Conservation (phyloP, 2,797 vertebrate genomes). For the Xenops minutus region DNA sequence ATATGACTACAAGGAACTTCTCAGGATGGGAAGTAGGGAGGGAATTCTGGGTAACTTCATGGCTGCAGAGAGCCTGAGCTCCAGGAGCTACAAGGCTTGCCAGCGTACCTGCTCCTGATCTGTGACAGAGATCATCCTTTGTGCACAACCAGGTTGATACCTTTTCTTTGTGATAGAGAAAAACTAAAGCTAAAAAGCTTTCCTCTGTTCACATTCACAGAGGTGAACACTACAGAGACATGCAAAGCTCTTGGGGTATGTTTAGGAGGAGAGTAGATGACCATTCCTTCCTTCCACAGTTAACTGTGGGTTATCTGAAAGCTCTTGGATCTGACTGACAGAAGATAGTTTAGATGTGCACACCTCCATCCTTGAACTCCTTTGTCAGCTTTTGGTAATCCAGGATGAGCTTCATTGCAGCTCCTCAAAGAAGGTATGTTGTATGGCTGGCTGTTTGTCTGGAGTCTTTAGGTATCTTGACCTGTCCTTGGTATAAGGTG, state of each 20-base stretch:
- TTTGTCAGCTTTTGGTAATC: slow-evolving; percentile 21
- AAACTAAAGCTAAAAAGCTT: not conserved
- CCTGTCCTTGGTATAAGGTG: not conserved
- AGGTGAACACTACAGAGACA: not conserved
- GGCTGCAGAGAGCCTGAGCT: not conserved
- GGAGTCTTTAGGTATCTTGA: slow-evolving; percentile 66
- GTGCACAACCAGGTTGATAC: not conserved
- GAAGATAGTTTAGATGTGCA: not conserved
- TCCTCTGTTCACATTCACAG: not conserved
- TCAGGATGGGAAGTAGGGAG: not conserved
- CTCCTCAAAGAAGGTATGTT: not conserved
- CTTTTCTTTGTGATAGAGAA: not conserved
- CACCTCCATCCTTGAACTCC: not conserved
- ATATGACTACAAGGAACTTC: not conserved
- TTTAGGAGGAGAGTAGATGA: not conserved
- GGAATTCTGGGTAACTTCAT: not conserved
- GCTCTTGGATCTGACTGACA: not conserved
- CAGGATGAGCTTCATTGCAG: slow-evolving; percentile 21
- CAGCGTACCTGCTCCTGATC: not conserved
- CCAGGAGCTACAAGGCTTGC: not conserved
- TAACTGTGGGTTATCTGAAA: not conserved
- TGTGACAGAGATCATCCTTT: not conserved
- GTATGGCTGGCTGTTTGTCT: not conserved
- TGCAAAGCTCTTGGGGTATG: not conserved
- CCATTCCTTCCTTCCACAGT: not conserved